Conservation (phyloP, 2,797 vertebrate species). For the Menidia menidia region DNA sequence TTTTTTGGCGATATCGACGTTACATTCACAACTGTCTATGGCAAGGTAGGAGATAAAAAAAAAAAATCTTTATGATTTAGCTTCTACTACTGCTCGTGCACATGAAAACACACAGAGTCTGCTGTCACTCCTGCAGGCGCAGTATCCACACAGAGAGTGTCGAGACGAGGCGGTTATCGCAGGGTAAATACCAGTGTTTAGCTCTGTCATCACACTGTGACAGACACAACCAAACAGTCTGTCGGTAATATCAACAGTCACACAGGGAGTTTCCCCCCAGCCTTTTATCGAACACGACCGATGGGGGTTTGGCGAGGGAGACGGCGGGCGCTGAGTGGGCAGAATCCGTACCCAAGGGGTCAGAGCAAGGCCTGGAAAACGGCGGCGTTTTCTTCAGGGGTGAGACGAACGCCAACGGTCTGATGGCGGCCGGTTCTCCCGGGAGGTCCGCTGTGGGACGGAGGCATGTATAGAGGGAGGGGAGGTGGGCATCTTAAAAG, state of each 20-base stretch:
- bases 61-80: not conserved
- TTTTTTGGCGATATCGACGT: no score
- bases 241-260: constrained; percentile 72
- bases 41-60: no score
- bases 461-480: constrained; percentile 27
- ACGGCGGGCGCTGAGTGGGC: constrained; percentile 10
- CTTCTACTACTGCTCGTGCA: not conserved
- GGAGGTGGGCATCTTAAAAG: constrained; percentile 50
- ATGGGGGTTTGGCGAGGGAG: constrained; percentile 26
- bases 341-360: constrained; percentile 11
- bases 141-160: constrained; percentile 57
- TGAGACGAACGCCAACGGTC: constrained; percentile 39
- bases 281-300: constrained; percentile 46
- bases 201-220: constrained; percentile 73
- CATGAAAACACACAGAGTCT: constrained; percentile 3
- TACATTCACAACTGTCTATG: no score
- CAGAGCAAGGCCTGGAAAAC: constrained; percentile 26
- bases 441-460: constrained; percentile 58
- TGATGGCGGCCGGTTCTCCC: constrained; percentile 50
- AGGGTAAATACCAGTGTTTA: constrained; percentile 71
- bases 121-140: constrained; percentile 31
- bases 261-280: constrained; percentile 41
- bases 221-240: constrained; percentile 78
- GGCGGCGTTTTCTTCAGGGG: constrained; percentile 17
- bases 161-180: constrained; percentile 70